Evolutionary conservation across 2,888 invertebrate genomes (phyloP), one percentile per base, ranked within the genome.

Genomic region (Kryphioiulus occultus): DNA sequence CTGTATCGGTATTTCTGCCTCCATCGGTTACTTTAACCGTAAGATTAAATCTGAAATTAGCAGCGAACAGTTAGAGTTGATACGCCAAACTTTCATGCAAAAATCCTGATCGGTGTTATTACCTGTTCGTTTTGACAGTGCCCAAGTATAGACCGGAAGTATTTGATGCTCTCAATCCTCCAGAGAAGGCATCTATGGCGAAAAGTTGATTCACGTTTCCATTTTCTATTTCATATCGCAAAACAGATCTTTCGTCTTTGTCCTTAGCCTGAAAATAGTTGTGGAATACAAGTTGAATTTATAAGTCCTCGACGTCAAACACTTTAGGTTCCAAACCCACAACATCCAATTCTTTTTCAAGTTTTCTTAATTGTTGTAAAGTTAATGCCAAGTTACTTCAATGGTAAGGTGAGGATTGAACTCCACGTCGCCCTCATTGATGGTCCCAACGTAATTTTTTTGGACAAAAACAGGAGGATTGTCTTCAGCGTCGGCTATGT

Each of bases 401-500:
- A 92, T 90, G 44, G 89, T 87, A 0, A 92, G 90, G 4, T 91
- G 91, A 0, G 97, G 97, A 90, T 96, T 96, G 90, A 98, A 97
- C 89, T 95, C 95, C 2, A 94, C 93, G 0, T 97, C 95, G 0
- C 97, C 97, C 91, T 98, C 98, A 90, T 97, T 96, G 17, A 98
- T 95, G 12, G 95, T 95, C 0, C 96, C 95, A 39, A 95, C 94
- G 92, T 97, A 97, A 83, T 95, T 93, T 0, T 94, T 93, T 88
- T 96, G 95, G 68, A 94, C 93, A 92, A 98, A 98, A 22, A 94
- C 93, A 0, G 98, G 98, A 0, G 96, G 94, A 91, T 97, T 97
- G 92, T 98, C 98, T 91, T 98, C 98, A 88, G 95, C 95, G 91
- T 98, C 98, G 0, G 94, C 94, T 0, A 98, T 93, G 0, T 95